Evolutionary conservation across 1,140 invertebrate genomes (phyloP), one percentile per base, ranked within the genome.

Genomic region (Mercenaria mercenaria): DNA sequence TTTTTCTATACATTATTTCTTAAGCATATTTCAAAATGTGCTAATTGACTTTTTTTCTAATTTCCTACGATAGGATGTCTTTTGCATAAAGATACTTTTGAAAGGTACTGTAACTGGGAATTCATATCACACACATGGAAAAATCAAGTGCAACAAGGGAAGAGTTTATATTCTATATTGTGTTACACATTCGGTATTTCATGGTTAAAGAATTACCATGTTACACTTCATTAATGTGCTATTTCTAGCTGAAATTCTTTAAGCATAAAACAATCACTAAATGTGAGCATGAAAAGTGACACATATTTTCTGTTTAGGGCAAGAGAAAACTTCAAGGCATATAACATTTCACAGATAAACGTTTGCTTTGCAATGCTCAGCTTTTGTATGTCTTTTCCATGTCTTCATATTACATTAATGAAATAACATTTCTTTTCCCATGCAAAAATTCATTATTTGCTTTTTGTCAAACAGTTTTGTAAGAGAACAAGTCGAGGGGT

Each of bases 151-250:
- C 76, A 79, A 52, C 34, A 79, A 32, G 47, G 76, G 76, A 79
- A 79, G 76, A 29, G 76, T 79, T 26, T 47, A 59, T 56, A 56
- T 56, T 26, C 37, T 79, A 79, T 34, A 56, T 20, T 50, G 76
- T 79, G 76, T 79, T 50, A 79, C 76, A 79, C 56, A 79, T 56
- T 79, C 32, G 56, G 29, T 34, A 37, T 79, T 79, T 79, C 76
- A 56, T 56, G 50, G 15, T 59, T 34, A 37, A 79, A 56, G 76
- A 52, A 32, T 34, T 1, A 52, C n/a, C 39, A 47, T 32, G 52
- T n/a, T 41, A 77, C 34, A 34, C 41, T n/a, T n/a, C n/a, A 29
- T 52, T 29, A 11, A 6, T 74, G 23, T 74, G 37, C 18, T 4
- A 74, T 50, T 29, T 37, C 6, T 3, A 10, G 26, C 41, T 23